A percentile compares a stretch with the other conserved stretches of the same genome.
Conservation (phyloP, 1,140 invertebrate genomes). For the Uloborus diversus region DNA sequence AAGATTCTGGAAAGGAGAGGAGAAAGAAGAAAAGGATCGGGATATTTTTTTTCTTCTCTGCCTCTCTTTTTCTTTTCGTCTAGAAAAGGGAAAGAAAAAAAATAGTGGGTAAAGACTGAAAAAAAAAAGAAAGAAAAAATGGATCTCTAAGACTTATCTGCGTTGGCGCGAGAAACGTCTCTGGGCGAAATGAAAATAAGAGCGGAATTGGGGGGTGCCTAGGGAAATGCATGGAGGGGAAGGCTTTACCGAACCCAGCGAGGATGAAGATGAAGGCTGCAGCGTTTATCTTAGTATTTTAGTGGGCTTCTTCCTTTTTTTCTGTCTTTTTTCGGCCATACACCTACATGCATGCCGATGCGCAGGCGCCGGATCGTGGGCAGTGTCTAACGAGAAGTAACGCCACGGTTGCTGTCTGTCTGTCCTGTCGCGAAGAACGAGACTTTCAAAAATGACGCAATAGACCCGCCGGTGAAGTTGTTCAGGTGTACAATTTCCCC, state of each 20-base stretch:
- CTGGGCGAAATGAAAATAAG: slow-evolving; percentile 50
- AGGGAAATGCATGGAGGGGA: background rate
- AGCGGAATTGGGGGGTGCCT: slow-evolving; percentile 21
- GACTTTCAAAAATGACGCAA: too few relatives aligned
- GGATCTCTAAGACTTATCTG: slow-evolving; percentile 44
- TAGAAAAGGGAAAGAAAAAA: slow-evolving; percentile 5
- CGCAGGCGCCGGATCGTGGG: too few relatives aligned
- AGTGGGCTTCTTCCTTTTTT: background rate
- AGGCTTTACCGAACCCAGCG: slow-evolving; percentile 27
- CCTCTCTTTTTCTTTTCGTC: background rate
- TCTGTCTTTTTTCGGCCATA: background rate
- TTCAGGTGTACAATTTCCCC: too few relatives aligned
- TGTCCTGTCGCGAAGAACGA: too few relatives aligned
- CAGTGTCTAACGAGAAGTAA: too few relatives aligned
- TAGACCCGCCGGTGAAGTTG: too few relatives aligned
- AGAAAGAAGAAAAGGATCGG: background rate
- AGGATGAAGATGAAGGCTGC: slow-evolving; percentile 38
- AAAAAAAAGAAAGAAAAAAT: slow-evolving; percentile 17
- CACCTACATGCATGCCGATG: background rate
- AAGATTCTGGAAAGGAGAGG: slow-evolving; percentile 20
- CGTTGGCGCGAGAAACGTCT: slow-evolving; percentile 39
- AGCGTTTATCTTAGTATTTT: slow-evolving; percentile 21
- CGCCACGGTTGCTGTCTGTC: too few relatives aligned
- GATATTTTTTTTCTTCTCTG: background rate
- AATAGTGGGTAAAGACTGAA: background rate